Base-by-base conservation (phyloP, 2,888 invertebrate genomes). In the Chromoteleia sp. region DNA sequence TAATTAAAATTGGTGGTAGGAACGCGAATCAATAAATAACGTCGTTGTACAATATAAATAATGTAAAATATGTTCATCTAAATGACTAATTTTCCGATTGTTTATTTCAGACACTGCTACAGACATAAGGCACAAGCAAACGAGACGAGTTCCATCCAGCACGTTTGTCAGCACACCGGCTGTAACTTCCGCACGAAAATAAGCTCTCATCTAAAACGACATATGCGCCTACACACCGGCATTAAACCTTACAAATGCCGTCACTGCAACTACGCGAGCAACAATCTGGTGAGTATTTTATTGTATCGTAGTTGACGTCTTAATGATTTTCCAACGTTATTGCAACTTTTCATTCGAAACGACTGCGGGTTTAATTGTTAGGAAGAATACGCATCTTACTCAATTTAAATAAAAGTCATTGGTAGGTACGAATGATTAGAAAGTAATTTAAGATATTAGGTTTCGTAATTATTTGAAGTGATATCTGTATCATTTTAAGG, bases 231-330 rank as follows among this genome's bases (percentile, higher is more conserved):
- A 19, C 98, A 98, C 90, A 95, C 95, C 2, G 96, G 96, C 2
- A 93, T 94, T 30, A 97, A 97, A 89, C 97, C 98, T 0, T 98
- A 96, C 92, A 93, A 93, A 63, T 98, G 98, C 92, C 96, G 96
- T 0, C 95, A 97, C 89, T 98, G 98, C 89, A 87, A 92, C 21
- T 96, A 95, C 86, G 94, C 94, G 3, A 96, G 96, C 90, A 97
- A 96, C 83, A 95, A 95, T 87, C 93, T 96, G 93, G 96, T 97
- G 92, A 93, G 82, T 67, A 61, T 67, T 78, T 75, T 74, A 74
- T 63, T 36, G 65, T 25, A 25, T 50, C 30, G 12, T 25, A 56
- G 61, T 41, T 74, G 74, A 74, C 74, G 41, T 45, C 74, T 80
- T 80, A 68, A 80, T 75, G 74, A 61, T 74, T 61, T 67, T 61